Evolutionary conservation across 2,888 invertebrate species (phyloP).

Genomic region (Mimachlamys varia): DNA sequence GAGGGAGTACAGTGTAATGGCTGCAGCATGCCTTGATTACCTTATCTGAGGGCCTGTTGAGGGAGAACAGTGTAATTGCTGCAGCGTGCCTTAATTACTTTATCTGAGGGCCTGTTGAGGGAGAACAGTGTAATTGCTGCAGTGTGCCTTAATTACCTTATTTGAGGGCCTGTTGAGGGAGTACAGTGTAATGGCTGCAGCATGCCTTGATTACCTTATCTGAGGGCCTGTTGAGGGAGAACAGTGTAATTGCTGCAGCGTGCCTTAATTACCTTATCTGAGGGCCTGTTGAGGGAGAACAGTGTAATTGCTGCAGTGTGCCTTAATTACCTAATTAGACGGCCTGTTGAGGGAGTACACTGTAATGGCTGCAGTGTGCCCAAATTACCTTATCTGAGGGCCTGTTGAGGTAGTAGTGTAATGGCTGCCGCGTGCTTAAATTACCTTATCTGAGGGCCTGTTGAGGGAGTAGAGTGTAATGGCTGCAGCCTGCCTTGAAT

Average conservation of each 20-base stretch:
- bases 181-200: constrained; percentile 78
- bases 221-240: constrained; percentile 75
- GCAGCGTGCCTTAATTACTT: constrained; percentile 79
- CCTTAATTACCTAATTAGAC: constrained; percentile 70
- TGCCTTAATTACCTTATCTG: constrained; percentile 72
- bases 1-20: constrained; percentile 77
- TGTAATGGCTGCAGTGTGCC: constrained; percentile 78
- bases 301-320: constrained; percentile 78
- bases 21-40: constrained; percentile 77
- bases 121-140: constrained; percentile 78
- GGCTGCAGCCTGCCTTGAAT: constrained; percentile 76
- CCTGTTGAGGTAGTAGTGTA: constrained; percentile 75
- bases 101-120: constrained; percentile 72
- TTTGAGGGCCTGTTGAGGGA: constrained; percentile 74
- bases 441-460: constrained; percentile 73
- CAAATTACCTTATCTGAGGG: constrained; percentile 74
- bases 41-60: constrained; percentile 74
- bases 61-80: constrained; percentile 77
- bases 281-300: constrained; percentile 76
- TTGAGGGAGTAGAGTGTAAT: constrained; percentile 78
- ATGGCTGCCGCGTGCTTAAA: constrained; percentile 80
- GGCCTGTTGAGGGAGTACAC: constrained; percentile 77
- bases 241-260: constrained; percentile 78
- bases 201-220: constrained; percentile 74
- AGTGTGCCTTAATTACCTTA: constrained; percentile 75